A percentile compares a stretch with the other conserved stretches of the same genome.
phyloP scores from a whole-genome alignment of 2,888 invertebrate genomes.

The Nudaria mundana region DNA sequence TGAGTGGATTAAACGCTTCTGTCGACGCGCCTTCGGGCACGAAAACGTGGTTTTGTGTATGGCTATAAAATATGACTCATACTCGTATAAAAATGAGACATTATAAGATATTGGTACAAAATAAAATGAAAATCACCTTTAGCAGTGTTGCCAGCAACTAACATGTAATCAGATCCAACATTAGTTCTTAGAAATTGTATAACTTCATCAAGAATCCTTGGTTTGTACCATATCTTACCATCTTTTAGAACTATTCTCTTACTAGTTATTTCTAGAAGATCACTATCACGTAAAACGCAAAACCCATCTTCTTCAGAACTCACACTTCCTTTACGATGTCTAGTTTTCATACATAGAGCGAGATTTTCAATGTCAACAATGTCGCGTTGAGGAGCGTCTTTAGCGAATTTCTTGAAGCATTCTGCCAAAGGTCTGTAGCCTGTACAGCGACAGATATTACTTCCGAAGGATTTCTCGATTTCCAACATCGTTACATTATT shows the following conservation, averaged over 20 bases:
- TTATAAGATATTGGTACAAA: no score
- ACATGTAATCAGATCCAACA: slow-evolving; percentile 73
- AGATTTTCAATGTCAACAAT: slow-evolving; percentile 73
- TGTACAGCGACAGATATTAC: slow-evolving; percentile 90
- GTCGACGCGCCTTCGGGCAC: no score
- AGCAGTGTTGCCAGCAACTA: slow-evolving; percentile 89
- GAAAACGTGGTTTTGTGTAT: no score
- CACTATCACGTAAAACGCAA: slow-evolving; percentile 25
- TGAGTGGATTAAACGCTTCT: no score
- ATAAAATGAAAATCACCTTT: slow-evolving; percentile 76
- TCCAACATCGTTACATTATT: slow-evolving; percentile 54
- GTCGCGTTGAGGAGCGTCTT: slow-evolving; percentile 74
- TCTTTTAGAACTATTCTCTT: slow-evolving; percentile 40
- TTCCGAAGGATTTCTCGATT: slow-evolving; percentile 87
- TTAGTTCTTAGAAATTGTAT: slow-evolving; percentile 69
- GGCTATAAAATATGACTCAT: no score
- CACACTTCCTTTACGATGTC: slow-evolving; percentile 40
- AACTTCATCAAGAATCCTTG: slow-evolving; percentile 67
- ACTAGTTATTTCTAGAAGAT: slow-evolving; percentile 42
- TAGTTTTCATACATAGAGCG: slow-evolving; percentile 36
- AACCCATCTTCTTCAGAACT: slow-evolving; percentile 39
- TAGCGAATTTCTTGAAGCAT: slow-evolving; percentile 87
- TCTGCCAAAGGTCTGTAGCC: slow-evolving; percentile 90
- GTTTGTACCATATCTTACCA: slow-evolving; percentile 71
- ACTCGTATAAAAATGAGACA: no score